Evolutionary conservation across 1,140 invertebrate species (phyloP).

Genomic region (Diorhabda elongata): DNA sequence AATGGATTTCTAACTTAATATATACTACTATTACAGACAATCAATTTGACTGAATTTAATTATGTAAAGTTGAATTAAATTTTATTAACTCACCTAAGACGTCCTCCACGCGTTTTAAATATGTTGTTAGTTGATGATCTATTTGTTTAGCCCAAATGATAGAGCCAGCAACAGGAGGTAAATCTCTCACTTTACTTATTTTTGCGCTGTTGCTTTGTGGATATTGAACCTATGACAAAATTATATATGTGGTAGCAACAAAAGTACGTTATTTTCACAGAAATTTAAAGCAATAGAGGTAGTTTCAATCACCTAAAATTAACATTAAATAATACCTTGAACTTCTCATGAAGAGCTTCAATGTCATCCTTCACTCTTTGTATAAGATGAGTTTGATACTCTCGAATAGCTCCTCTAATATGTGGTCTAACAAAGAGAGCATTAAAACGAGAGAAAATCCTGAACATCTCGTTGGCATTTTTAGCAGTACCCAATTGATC

Average conservation of each 20-base stretch:
- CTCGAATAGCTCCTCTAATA: constrained; percentile 95
- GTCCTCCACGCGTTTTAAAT: constrained; percentile 94
- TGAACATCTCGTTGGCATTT: constrained; percentile 99
- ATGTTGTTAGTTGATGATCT: constrained; percentile 95
- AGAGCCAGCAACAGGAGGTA: constrained; percentile 94
- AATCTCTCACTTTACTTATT: constrained; percentile 86
- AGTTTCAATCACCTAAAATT: no score
- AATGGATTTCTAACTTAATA: not conserved
- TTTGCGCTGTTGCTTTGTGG: constrained; percentile 86
- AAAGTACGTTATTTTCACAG: no score
- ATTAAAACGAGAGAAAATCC: constrained; percentile 97
- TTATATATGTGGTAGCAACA: no score
- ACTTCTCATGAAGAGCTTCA: constrained; percentile 95
- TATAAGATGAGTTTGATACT: constrained; percentile 99
- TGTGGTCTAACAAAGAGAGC: constrained; percentile 97
- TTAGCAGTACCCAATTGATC: constrained; percentile 97
- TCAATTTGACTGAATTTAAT: not conserved
- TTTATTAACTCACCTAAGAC: constrained; percentile 68
- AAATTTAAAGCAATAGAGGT: no score
- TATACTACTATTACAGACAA: not conserved
- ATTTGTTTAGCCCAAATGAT: constrained; percentile 99
- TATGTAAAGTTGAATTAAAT: not conserved
- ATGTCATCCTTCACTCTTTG: constrained; percentile 99
- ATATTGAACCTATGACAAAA: constrained; percentile 71
- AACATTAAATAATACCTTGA: constrained; percentile 66